phyloP scores from a whole-genome alignment of 1,140 invertebrate genomes.

The Dermatophagoides farinae region DNA sequence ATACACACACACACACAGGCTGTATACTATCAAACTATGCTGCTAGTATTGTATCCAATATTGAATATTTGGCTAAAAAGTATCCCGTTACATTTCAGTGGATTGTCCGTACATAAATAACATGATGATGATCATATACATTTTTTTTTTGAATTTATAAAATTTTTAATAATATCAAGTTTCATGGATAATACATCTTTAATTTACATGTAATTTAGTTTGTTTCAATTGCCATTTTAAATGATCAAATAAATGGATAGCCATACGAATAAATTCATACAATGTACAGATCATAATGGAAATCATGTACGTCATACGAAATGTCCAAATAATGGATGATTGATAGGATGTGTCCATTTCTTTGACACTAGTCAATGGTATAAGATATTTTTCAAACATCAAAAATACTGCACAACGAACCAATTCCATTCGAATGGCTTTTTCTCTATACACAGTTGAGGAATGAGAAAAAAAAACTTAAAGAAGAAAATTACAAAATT shows the following conservation, averaged over 20 bases:
- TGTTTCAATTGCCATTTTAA: background rate
- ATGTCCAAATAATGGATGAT: background rate
- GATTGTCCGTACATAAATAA: too few relatives aligned
- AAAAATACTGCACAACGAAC: conserved; percentile 16
- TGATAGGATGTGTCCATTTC: background rate
- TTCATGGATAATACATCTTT: background rate
- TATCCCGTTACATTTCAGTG: too few relatives aligned
- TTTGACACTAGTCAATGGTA: background rate
- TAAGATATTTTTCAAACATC: conserved; percentile 8
- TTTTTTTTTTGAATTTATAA: too few relatives aligned
- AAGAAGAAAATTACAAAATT: background rate
- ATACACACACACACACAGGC: too few relatives aligned
- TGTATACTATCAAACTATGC: too few relatives aligned
- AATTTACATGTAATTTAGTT: conserved; percentile 1
- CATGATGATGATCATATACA: too few relatives aligned
- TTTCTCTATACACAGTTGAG: background rate
- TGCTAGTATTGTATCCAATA: too few relatives aligned
- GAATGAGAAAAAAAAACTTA: background rate
- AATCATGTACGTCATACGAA: conserved; percentile 6
- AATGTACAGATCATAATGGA: conserved; percentile 8
- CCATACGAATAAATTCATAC: conserved; percentile 3
- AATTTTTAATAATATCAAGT: too few relatives aligned
- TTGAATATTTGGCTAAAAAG: too few relatives aligned
- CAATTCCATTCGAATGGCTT: conserved; percentile 10
- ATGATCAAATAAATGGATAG: background rate